Conservation (phyloP, 92 coral and sea anemone species). For the Bergia puertoricense region DNA sequence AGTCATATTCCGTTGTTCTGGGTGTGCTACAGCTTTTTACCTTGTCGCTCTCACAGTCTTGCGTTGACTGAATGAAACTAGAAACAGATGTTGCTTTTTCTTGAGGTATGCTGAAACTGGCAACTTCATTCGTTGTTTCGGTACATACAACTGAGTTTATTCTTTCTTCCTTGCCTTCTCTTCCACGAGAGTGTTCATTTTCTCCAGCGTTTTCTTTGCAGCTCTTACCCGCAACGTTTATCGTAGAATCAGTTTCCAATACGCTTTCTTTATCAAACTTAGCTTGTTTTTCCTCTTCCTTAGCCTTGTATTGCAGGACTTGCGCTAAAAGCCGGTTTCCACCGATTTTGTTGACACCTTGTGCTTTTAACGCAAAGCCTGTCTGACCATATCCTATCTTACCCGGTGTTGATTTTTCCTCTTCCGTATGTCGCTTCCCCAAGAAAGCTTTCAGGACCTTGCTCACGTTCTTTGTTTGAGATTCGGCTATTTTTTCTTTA, state of each 20-base stretch:
- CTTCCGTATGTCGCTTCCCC: constrained; percentile 44
- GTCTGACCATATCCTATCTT: constrained; percentile 5
- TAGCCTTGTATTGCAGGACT: neutral
- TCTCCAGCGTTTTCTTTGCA: neutral
- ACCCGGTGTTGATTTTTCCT: neutral
- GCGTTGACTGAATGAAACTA: neutral
- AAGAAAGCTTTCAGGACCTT: constrained; percentile 52
- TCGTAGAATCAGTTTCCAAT: neutral
- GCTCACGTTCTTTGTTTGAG: constrained; percentile 62
- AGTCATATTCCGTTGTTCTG: constrained; percentile 33
- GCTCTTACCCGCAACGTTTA: neutral
- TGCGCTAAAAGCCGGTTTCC: constrained; percentile 21
- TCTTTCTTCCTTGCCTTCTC: neutral
- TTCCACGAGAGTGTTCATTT: neutral
- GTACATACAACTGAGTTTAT: neutral
- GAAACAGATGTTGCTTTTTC: neutral
- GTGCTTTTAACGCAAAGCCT: constrained; percentile 3
- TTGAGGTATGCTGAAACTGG: neutral
- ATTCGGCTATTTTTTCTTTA: constrained; percentile 61
- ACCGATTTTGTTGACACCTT: neutral
- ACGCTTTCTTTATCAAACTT: neutral
- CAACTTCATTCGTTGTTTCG: neutral
- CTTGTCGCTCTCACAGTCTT: neutral
- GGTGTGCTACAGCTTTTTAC: constrained; percentile 18
- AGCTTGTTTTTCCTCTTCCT: constrained; percentile 23